Evolutionary conservation across 2,888 invertebrate species (phyloP).

Genomic region (Eudasyphora cyanicolor): DNA sequence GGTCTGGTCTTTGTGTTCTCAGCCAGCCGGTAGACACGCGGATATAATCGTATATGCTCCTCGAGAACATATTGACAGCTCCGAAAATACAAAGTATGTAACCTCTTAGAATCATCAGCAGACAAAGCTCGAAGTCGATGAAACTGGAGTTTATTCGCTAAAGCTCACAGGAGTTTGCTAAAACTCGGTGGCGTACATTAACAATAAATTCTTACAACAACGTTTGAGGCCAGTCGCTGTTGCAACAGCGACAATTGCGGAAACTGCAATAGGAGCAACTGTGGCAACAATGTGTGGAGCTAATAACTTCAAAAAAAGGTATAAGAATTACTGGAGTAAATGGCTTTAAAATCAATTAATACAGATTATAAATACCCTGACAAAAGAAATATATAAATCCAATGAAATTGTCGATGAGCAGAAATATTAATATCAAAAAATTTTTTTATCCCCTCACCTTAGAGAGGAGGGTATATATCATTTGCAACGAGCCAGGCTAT

Average conservation of each 20-base stretch:
- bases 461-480: no score
- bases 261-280: background rate
- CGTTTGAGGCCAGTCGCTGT: slow-evolving; percentile 47
- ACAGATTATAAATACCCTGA: no score
- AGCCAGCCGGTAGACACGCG: slow-evolving; percentile 27
- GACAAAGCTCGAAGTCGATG: slow-evolving; percentile 4
- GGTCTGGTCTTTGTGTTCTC: slow-evolving; percentile 52
- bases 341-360: no score
- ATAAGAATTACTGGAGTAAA: no score
- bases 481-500: no score
- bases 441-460: no score
- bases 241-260: slow-evolving; percentile 44
- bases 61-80: slow-evolving; percentile 60
- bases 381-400: no score
- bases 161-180: background rate
- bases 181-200: slow-evolving; percentile 56
- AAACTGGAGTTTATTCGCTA: slow-evolving; percentile 15
- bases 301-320: background rate
- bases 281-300: background rate
- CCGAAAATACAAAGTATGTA: slow-evolving; percentile 47
- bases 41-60: background rate
- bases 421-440: no score
- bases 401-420: no score
- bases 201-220: slow-evolving; percentile 62
- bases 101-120: background rate